Conservation (phyloP, 2,888 invertebrate genomes). For the Mantis religiosa region DNA sequence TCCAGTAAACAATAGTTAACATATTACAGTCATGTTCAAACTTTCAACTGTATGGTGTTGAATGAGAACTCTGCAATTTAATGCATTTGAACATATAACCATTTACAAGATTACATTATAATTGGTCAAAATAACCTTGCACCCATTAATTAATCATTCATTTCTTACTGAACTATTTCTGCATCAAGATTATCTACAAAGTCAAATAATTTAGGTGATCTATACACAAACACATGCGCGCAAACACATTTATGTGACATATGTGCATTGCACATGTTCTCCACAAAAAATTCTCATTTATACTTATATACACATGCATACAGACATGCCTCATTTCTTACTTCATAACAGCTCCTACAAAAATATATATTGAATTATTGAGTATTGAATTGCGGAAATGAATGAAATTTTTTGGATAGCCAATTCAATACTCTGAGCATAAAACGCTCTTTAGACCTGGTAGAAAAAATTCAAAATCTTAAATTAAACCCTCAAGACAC, state of each 20-base stretch:
- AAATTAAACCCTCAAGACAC: too few relatives aligned
- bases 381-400: too few relatives aligned
- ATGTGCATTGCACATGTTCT: too few relatives aligned
- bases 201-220: slow-evolving; percentile 4
- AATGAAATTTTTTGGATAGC: too few relatives aligned
- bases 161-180: background rate
- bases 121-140: background rate
- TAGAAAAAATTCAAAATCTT: too few relatives aligned
- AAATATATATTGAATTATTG: too few relatives aligned
- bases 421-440: too few relatives aligned
- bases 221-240: background rate
- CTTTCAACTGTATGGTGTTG: background rate
- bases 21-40: background rate
- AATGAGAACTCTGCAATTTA: slow-evolving; percentile 5
- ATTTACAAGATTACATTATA: background rate
- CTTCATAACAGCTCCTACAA: slow-evolving; percentile 7
- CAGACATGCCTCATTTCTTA: slow-evolving; percentile 8
- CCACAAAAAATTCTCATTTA: background rate
- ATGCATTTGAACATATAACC: background rate
- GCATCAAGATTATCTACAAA: slow-evolving; percentile 7
- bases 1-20: background rate
- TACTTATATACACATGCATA: background rate
- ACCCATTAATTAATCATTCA: background rate
- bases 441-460: too few relatives aligned
- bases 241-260: too few relatives aligned